phyloP scores from a whole-genome alignment of 2,888 invertebrate genomes.

The Catocala fraxini region DNA sequence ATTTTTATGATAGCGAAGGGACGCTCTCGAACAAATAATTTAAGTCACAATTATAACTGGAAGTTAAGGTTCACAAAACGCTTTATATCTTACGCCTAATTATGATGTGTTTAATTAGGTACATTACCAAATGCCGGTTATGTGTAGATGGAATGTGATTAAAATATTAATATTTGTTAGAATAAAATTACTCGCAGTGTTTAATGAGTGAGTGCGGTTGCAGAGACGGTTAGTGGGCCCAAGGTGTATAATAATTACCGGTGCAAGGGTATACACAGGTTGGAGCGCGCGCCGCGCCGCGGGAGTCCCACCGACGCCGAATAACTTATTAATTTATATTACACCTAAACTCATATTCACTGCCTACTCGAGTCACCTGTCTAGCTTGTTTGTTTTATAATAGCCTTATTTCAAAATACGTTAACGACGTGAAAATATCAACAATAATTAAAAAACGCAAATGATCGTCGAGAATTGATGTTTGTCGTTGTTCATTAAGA shows the following conservation, averaged over 20 bases:
- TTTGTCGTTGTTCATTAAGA: constrained; percentile 76
- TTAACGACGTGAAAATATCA: constrained; percentile 85
- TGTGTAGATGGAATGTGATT: constrained; percentile 47
- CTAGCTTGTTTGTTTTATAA: constrained; percentile 82
- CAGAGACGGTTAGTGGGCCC: constrained; percentile 43
- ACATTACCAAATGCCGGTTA: constrained; percentile 47
- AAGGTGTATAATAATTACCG: constrained; percentile 58
- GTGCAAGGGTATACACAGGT: constrained; percentile 50
- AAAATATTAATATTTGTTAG: constrained; percentile 48
- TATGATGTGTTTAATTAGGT: constrained; percentile 51
- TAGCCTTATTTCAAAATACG: constrained; percentile 73
- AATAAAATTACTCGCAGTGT: constrained; percentile 47
- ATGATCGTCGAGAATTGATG: constrained; percentile 73
- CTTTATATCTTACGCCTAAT: constrained; percentile 42
- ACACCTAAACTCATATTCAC: constrained; percentile 77
- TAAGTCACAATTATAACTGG: neutral
- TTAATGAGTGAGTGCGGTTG: constrained; percentile 50
- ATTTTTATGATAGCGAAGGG: constrained; percentile 38
- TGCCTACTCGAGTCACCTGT: constrained; percentile 80
- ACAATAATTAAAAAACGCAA: constrained; percentile 83
- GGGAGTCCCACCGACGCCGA: constrained; percentile 70
- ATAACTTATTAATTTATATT: constrained; percentile 86
- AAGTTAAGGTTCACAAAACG: constrained; percentile 2
- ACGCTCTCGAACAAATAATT: constrained; percentile 7
- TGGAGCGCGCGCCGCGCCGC: constrained; percentile 61